These are phyloP conservation scores for Nycticebus coucang DNA, from an alignment of 2,113 vertebrate species.

Conservation along the genomic window DNA sequence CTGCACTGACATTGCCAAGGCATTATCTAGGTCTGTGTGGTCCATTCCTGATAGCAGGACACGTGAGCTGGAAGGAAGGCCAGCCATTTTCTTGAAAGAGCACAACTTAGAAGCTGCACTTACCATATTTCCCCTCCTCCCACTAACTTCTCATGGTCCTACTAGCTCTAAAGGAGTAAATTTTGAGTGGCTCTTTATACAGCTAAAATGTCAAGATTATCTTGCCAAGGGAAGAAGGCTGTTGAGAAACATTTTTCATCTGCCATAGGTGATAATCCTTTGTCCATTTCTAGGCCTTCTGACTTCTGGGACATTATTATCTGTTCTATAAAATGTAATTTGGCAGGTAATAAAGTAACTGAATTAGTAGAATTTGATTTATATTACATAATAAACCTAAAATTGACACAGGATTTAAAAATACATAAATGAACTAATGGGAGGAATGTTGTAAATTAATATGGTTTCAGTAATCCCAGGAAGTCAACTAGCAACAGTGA, in stretches of 20 bases:
- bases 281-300: background rate
- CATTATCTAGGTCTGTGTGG: background rate
- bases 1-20: background rate
- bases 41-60: background rate
- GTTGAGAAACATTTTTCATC: background rate
- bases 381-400: background rate
- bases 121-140: background rate
- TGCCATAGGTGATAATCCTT: background rate
- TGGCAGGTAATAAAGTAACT: background rate
- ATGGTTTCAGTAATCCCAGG: background rate
- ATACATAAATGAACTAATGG: background rate
- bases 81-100: background rate
- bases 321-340: background rate
- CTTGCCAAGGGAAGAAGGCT: background rate
- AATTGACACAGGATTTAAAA: background rate
- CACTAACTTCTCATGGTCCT: background rate
- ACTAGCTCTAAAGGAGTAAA: background rate
- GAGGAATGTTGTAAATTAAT: background rate
- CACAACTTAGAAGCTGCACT: background rate
- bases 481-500: background rate
- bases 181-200: fast-evolving
- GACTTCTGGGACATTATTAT: background rate
- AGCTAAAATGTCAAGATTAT: background rate
- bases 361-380: background rate
- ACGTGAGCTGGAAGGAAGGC: background rate